Evolutionary conservation across 2,888 invertebrate genomes (phyloP), one percentile per base, ranked within the genome.

Genomic region (Amiota mariae): DNA sequence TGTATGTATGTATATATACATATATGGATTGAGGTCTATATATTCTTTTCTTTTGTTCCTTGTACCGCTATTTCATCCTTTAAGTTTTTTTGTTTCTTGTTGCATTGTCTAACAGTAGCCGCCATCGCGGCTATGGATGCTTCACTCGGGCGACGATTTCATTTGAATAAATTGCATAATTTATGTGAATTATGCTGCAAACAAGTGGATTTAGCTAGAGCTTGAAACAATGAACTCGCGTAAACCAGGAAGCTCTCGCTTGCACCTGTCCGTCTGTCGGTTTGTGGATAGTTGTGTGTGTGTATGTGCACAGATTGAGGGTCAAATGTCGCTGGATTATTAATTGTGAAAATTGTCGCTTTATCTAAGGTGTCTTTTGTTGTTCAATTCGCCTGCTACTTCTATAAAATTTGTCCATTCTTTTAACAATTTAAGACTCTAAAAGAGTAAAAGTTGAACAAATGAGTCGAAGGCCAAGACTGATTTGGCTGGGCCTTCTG

Each of bases 111-210:
- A 59, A 51, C 61, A 49, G 67, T 78, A 81, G 79, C 82, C 82
- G 80, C 82, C 82, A 77, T 82, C 84, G 79, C 76, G 85, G 78
- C 84, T 82, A 36, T 6, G 36, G 36, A 36, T 36, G 36, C 36
- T 6, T 6, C 36, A 36, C 36, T 36, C 79, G 79, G 77, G 82
- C 82, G 85, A 71, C 61, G 51, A 72, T 75, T 77, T 73, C 74
- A 76, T 73, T 76, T 76, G 73, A 85, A 83, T 85, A 85, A 85
- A 85, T 85, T 87, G 87, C 84, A 86, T 87, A 85, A 87, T 85
- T 85, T 83, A 85, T 86, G 87, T 83, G 85, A 86, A 86, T 86
- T 84, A 86, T 84, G 84, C 82, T 81, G 82, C 82, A 83, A 83
- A 83, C 73, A 75, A 75, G 74, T 75, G 74, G 68, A 54, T 70